phyloP scores from a whole-genome alignment of 92 coral and sea anemone species.

The Pocillopora meandrina region DNA sequence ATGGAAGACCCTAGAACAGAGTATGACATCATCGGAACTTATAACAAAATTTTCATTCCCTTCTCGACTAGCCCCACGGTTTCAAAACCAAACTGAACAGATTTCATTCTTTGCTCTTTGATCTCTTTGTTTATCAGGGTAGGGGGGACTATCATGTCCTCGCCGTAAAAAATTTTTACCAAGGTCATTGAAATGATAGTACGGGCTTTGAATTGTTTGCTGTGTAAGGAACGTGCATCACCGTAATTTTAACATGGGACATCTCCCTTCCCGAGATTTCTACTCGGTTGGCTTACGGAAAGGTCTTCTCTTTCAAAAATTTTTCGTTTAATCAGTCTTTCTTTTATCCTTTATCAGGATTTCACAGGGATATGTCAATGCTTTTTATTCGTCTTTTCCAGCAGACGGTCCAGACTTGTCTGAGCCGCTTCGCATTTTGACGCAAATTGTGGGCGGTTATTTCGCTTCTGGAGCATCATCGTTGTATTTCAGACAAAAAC shows the following conservation, averaged over 20 bases:
- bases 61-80: too few relatives aligned
- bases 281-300: conserved; percentile 19
- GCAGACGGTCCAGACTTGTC: conserved; percentile 10
- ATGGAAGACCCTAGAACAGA: background rate
- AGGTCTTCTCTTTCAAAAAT: background rate
- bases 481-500: background rate
- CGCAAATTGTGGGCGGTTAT: conserved; percentile 4
- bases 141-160: too few relatives aligned
- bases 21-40: background rate
- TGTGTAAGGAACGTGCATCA: too few relatives aligned
- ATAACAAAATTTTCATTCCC: too few relatives aligned
- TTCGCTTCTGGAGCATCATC: background rate
- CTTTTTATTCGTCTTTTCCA: background rate
- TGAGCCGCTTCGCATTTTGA: conserved; percentile 1
- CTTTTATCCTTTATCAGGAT: background rate
- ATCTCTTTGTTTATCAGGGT: too few relatives aligned
- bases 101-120: too few relatives aligned
- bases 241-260: too few relatives aligned
- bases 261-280: too few relatives aligned
- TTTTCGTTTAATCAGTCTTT: background rate
- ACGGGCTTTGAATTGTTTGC: too few relatives aligned
- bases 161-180: too few relatives aligned
- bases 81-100: too few relatives aligned
- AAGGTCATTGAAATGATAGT: too few relatives aligned
- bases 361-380: background rate